Evolutionary conservation across 2,113 vertebrate genomes (phyloP).

Genomic region (Vombatus ursinus): DNA sequence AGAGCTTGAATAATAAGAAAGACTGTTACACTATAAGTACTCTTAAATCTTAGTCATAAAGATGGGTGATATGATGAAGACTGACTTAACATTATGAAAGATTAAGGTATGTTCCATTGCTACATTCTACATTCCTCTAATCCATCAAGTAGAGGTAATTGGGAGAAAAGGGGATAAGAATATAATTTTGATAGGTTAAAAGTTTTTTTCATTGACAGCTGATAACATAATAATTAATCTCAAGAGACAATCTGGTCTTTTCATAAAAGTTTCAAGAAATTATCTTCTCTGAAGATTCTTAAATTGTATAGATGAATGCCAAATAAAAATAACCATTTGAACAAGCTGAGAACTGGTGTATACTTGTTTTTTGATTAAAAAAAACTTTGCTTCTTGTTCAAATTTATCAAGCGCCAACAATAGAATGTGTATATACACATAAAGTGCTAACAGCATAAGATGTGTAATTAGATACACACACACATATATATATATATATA

Average conservation of each 20-base stretch:
- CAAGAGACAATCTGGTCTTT: slow-evolving; percentile 12
- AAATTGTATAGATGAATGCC: slow-evolving; percentile 20
- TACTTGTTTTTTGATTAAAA: too few relatives aligned
- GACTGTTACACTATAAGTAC: background rate
- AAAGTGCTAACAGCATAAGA: too few relatives aligned
- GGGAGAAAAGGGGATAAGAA: background rate
- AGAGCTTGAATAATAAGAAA: background rate
- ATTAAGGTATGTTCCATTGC: slow-evolving; percentile 10
- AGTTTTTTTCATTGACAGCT: slow-evolving; percentile 37
- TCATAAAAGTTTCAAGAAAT: slow-evolving; percentile 33
- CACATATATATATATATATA: too few relatives aligned
- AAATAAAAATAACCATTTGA: slow-evolving; percentile 23
- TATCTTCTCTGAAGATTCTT: slow-evolving; percentile 32
- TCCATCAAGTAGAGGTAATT: slow-evolving; percentile 8
- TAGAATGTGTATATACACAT: too few relatives aligned
- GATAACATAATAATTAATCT: slow-evolving; percentile 49
- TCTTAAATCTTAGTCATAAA: background rate
- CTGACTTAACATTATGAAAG: slow-evolving; percentile 2
- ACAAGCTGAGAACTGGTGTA: background rate
- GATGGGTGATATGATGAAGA: background rate
- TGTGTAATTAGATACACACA: too few relatives aligned
- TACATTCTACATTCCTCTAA: background rate
- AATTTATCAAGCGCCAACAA: too few relatives aligned
- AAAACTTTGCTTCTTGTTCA: too few relatives aligned
- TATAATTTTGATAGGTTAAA: background rate